Evolutionary conservation across 2,888 invertebrate genomes (phyloP).

Genomic region (Invenusta paracnida): DNA sequence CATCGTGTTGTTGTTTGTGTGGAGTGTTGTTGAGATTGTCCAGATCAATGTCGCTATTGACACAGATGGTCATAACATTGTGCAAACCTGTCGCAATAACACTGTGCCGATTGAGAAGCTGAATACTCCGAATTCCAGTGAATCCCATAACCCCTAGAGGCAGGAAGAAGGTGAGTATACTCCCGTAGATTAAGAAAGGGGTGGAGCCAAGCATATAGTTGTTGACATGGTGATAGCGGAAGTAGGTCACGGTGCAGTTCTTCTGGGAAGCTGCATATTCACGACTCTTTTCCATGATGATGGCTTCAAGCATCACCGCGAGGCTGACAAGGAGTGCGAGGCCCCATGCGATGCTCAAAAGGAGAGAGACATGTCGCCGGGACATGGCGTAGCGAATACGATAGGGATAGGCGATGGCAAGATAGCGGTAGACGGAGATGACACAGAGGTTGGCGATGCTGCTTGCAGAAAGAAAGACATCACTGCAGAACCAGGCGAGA

Average conservation of each 20-base stretch:
- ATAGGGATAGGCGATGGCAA: slow-evolving; percentile 43
- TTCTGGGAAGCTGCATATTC: background rate
- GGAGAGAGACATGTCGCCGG: background rate
- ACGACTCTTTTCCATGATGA: slow-evolving; percentile 16
- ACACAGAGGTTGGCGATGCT: slow-evolving; percentile 41
- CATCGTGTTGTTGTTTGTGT: too few relatives aligned
- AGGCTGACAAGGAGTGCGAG: slow-evolving; percentile 38
- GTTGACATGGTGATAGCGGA: background rate
- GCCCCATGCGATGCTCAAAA: slow-evolving; percentile 37
- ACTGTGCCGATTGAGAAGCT: slow-evolving; percentile 39
- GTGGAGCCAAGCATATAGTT: slow-evolving; percentile 38
- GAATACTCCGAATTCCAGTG: slow-evolving; percentile 41
- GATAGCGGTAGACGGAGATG: slow-evolving; percentile 42
- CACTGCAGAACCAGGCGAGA: slow-evolving; percentile 41
- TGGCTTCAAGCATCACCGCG: slow-evolving; percentile 39
- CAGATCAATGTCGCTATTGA: background rate
- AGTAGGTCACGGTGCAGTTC: slow-evolving; percentile 30
- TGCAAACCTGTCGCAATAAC: slow-evolving; percentile 33
- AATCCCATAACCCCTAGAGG: slow-evolving; percentile 39
- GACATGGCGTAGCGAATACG: slow-evolving; percentile 39
- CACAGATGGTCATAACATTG: slow-evolving; percentile 30
- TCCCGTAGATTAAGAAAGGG: slow-evolving; percentile 42
- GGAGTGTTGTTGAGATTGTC: background rate
- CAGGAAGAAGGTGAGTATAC: slow-evolving; percentile 41
- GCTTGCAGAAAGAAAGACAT: slow-evolving; percentile 42